These are phyloP conservation scores for Acanthoscelides obtectus DNA, from an alignment of 2,888 invertebrate species.

Conservation along the genomic window DNA sequence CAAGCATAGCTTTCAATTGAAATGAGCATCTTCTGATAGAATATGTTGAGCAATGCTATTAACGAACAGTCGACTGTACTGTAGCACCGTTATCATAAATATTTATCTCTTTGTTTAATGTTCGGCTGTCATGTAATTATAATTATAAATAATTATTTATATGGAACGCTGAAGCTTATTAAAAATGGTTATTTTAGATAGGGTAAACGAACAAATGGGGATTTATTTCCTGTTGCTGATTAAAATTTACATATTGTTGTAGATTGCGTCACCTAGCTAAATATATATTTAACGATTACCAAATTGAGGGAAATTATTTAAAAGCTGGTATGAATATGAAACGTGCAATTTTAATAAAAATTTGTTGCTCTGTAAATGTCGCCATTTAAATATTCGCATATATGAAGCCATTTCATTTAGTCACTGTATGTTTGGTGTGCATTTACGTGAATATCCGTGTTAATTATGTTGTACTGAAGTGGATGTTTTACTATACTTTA, in stretches of 20 bases:
- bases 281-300: background rate
- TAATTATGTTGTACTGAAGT: background rate
- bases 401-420: background rate
- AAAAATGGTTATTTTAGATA: slow-evolving; percentile 7
- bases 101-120: slow-evolving; percentile 11
- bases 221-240: slow-evolving; percentile 1
- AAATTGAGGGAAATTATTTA: background rate
- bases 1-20: too few species aligned
- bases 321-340: background rate
- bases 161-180: slow-evolving; percentile 12
- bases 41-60: too few species aligned
- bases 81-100: background rate
- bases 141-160: slow-evolving; percentile 17
- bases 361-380: background rate
- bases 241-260: slow-evolving; percentile 2
- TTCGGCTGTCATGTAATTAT: slow-evolving; percentile 11
- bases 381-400: background rate
- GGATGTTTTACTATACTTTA: background rate
- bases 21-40: too few species aligned
- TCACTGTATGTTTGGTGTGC: background rate
- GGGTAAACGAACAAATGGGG: background rate
- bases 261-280: background rate
- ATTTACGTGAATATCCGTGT: background rate
- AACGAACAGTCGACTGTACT: background rate
- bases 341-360: background rate